Evolutionary conservation across 2,797 vertebrate species (phyloP), one percentile per base, ranked within the genome.

Genomic region (Pogoniulus pusillus): DNA sequence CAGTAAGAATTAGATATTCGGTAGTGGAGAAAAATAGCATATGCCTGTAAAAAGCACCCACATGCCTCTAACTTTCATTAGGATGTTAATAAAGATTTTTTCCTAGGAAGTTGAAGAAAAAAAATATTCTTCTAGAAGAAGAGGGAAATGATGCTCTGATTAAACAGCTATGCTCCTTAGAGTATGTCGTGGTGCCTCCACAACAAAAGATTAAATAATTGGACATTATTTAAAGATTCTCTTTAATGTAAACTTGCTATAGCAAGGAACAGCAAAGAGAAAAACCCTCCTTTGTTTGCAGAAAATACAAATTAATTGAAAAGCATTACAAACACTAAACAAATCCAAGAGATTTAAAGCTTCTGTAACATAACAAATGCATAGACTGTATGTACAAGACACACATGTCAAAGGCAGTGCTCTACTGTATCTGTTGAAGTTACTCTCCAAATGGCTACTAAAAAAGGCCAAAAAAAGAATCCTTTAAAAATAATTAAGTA

Each of bases 311-410:
- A 91, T 90, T 79, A 94, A 89, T 19, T 82, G 57, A 45, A 94
- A 82, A 88, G 89, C 15, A 58, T 74, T 85, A 79, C 35, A 89
- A 77, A n/a, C 35, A 27, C 68, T 92, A 94, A 96, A 93, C 80
- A 95, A 94, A 87, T 34, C 39, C 68, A 89, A 69, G n/a, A 95
- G 87, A 83, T 86, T 91, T 85, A 82, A 91, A 82, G 71, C 62
- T 91, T 94, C 68, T 85, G 53, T 43, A 85, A 92, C 54, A 91
- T 39, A 83, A 51, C 27, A 93, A 89, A 83, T 69, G 57, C 29
- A 77, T 53, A 58, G 89, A 92, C 80, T 64, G 57, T 72, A 89
- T 53, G 88, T 60, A 69, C 27, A 84, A 79, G 73, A 87, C 70
- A 68, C 58, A 92, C 7, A 85, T 43, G 93, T 77, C 89, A 90